Conservation (phyloP, 2,113 vertebrate genomes). For the Ochotona princeps region DNA sequence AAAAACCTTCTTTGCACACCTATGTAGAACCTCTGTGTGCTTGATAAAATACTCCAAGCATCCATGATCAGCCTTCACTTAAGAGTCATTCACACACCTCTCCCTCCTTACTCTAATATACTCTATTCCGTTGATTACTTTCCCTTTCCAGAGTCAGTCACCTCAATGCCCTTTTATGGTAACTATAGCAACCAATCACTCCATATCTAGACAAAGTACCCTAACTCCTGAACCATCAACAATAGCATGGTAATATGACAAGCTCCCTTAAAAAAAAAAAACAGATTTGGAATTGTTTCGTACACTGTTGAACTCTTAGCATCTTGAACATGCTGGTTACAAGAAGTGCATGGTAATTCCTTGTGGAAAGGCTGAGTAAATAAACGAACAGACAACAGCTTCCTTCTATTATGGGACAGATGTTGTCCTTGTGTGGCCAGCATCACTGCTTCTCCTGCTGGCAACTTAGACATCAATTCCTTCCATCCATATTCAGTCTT, state of each 20-base stretch:
- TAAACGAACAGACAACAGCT: neutral
- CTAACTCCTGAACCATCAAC: neutral
- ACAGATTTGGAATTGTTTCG: neutral
- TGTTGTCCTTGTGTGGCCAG: neutral
- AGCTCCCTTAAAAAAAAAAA: neutral
- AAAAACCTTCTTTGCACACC: constrained; percentile 15
- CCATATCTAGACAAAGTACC: neutral
- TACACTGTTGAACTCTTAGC: neutral
- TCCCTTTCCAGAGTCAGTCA: neutral
- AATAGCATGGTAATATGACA: neutral
- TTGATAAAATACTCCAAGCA: neutral
- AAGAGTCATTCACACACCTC: neutral
- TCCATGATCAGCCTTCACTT: neutral
- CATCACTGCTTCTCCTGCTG: neutral
- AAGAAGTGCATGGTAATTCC: neutral
- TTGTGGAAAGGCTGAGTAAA: neutral
- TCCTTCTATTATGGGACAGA: neutral
- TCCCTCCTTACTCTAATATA: neutral
- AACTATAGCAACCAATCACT: constrained; percentile 50
- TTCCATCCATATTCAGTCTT: neutral
- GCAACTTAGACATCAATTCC: neutral
- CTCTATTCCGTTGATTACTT: neutral
- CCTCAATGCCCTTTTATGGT: neutral
- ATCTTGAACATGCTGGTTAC: neutral
- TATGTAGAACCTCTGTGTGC: neutral